A percentile compares a stretch with the other conserved stretches of the same genome.
These are phyloP conservation scores for Cyprinodon brontotheroides DNA, from an alignment of 2,113 vertebrate genomes.

Conservation along the genomic window DNA sequence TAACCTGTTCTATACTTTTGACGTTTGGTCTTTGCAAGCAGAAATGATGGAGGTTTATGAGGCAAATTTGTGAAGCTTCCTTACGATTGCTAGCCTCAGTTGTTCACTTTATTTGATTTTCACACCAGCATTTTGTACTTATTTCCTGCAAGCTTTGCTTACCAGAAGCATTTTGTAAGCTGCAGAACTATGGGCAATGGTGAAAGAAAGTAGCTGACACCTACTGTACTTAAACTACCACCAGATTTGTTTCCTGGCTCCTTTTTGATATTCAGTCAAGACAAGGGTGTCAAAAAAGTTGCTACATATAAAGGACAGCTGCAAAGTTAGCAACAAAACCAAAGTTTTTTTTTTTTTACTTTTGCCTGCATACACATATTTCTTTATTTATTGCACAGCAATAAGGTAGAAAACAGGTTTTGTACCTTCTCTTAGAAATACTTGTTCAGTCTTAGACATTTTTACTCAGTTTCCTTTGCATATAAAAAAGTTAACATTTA, in stretches of 20 bases:
- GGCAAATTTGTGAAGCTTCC: not conserved
- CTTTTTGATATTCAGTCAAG: conserved; percentile 28
- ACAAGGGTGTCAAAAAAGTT: conserved; percentile 26
- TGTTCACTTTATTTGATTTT: not conserved
- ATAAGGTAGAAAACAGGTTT: no score
- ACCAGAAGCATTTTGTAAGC: conserved; percentile 34
- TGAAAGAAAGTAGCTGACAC: conserved; percentile 40
- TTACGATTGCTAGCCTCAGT: not conserved
- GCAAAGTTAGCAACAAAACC: conserved; percentile 24
- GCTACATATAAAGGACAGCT: conserved; percentile 6
- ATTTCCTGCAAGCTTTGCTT: not conserved
- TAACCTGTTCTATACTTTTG: not conserved
- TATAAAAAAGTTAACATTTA: not conserved
- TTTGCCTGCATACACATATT: not conserved
- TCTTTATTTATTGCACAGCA: not conserved
- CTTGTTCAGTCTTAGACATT: not conserved
- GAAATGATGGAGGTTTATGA: not conserved
- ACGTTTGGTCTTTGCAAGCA: not conserved
- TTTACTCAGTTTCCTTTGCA: not conserved
- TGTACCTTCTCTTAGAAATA: not conserved
- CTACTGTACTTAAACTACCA: conserved; percentile 30
- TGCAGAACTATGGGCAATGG: conserved; percentile 15
- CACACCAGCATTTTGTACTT: not conserved
- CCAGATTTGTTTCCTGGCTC: conserved; percentile 25
- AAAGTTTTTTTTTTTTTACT: not conserved